These are phyloP conservation scores for Poeciliopsis turneri DNA, from an alignment of 2,797 vertebrate genomes.

Conservation along the genomic window DNA sequence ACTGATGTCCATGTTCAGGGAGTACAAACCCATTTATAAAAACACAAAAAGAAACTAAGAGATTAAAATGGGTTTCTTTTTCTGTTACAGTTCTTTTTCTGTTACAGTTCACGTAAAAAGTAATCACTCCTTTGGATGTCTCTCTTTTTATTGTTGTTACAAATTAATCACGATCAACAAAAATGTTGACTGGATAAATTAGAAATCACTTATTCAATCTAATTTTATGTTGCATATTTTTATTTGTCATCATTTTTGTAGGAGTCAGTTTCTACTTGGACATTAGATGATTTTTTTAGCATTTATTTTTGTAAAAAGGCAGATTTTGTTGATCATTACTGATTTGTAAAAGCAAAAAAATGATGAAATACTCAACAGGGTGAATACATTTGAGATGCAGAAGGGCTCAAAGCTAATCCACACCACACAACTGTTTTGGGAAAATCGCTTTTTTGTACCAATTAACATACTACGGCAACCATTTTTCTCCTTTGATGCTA, in stretches of 20 bases:
- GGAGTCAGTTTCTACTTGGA: background rate
- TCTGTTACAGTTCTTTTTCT: background rate
- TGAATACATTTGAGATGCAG: background rate
- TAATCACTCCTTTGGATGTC: background rate
- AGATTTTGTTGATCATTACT: background rate
- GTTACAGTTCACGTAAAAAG: background rate
- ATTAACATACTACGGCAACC: background rate
- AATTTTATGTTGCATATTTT: background rate
- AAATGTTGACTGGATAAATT: background rate
- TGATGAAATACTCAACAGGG: background rate
- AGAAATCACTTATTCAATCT: background rate
- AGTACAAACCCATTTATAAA: background rate
- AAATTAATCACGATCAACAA: background rate
- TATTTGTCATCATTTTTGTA: background rate
- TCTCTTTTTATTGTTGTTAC: background rate
- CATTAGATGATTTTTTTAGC: background rate
- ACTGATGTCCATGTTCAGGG: background rate
- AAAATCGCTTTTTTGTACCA: background rate
- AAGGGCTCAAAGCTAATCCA: background rate
- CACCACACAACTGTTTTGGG: background rate
- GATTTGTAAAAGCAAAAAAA: background rate
- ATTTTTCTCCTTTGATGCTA: background rate
- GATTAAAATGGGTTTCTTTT: background rate
- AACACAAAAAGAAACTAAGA: background rate
- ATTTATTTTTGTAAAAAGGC: background rate